Evolutionary conservation across 2,113 vertebrate species (phyloP).

Genomic region (Mirounga angustirostris): DNA sequence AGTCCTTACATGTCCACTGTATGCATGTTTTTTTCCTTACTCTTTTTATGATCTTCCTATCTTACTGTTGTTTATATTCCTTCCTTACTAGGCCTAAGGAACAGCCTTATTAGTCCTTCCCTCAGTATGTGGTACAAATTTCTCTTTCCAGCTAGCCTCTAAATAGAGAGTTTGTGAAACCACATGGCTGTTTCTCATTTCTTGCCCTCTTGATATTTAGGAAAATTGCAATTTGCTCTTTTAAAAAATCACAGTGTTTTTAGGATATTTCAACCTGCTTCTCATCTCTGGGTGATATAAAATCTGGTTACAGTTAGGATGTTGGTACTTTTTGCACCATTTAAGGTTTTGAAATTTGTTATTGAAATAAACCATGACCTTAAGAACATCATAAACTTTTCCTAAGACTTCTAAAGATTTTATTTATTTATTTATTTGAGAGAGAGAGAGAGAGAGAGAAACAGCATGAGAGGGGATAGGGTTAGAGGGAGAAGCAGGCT

Average conservation of each 20-base stretch:
- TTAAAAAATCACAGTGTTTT: slow-evolving; percentile 71
- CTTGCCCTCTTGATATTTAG: slow-evolving; percentile 83
- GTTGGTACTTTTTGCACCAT: slow-evolving; percentile 71
- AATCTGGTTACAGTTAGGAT: slow-evolving; percentile 81
- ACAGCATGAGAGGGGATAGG: no score
- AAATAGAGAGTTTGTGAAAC: slow-evolving; percentile 75
- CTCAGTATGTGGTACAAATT: slow-evolving; percentile 57
- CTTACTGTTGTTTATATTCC: slow-evolving; percentile 14
- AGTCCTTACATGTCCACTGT: background rate
- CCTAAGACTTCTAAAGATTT: slow-evolving; percentile 64
- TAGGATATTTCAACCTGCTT: slow-evolving; percentile 71
- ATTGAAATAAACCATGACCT: slow-evolving; percentile 77
- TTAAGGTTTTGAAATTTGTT: slow-evolving; percentile 79
- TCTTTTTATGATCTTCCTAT: background rate
- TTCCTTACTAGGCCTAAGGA: slow-evolving; percentile 52
- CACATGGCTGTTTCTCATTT: slow-evolving; percentile 83
- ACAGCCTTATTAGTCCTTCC: background rate
- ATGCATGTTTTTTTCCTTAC: background rate
- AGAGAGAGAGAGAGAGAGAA: no score
- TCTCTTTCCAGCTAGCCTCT: slow-evolving; percentile 54
- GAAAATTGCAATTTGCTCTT: slow-evolving; percentile 82
- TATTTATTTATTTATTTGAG: no score
- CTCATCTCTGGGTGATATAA: slow-evolving; percentile 70
- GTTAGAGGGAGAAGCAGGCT: no score
- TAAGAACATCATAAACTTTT: slow-evolving; percentile 74